Conservation (phyloP, 1,140 invertebrate species). For the Penaeus indicus region DNA sequence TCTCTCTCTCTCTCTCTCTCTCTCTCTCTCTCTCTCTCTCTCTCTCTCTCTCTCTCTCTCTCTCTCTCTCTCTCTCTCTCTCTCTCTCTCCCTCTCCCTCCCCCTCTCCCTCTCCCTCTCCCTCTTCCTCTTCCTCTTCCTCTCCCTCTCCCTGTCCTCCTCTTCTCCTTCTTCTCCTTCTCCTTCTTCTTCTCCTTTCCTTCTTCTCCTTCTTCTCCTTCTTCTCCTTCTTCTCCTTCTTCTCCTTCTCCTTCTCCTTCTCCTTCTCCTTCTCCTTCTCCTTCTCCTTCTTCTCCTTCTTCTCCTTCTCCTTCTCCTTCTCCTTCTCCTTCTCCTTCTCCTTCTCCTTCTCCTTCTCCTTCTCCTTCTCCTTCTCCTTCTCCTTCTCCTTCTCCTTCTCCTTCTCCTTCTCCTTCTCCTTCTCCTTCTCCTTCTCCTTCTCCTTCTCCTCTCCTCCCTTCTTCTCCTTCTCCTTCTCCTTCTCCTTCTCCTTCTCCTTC, state of each 20-base stretch:
- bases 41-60: neutral
- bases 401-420: neutral
- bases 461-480: neutral
- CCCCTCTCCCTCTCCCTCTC: no score
- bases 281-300: neutral
- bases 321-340: neutral
- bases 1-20: neutral
- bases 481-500: neutral
- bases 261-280: no score
- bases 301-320: neutral
- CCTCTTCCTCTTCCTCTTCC: neutral
- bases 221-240: neutral
- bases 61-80: neutral
- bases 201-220: neutral
- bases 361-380: neutral
- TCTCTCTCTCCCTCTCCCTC: neutral
- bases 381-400: neutral
- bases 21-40: neutral
- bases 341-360: slow-evolving; percentile 6
- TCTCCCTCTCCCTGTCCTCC: neutral
- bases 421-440: slow-evolving; percentile 3
- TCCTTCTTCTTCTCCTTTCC: neutral
- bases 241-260: neutral
- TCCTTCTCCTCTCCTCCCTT: neutral
- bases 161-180: no score